A percentile compares a stretch with the other conserved stretches of the same genome.
These are phyloP conservation scores for Hoplostethus mediterraneus DNA, from an alignment of 2,797 vertebrate genomes.

Conservation along the genomic window DNA sequence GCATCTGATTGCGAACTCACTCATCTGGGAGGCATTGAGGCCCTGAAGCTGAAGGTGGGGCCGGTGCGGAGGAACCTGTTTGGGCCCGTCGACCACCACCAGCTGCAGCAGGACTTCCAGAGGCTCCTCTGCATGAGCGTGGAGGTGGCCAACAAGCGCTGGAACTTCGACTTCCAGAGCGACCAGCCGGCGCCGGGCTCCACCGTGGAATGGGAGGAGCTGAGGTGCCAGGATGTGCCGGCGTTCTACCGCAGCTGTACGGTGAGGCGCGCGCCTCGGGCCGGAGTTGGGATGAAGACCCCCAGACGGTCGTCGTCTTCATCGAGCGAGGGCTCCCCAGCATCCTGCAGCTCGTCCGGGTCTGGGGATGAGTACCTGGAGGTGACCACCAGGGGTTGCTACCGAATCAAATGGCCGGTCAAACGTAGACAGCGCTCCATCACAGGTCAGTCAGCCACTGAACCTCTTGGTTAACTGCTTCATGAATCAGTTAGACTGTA, in stretches of 20 bases:
- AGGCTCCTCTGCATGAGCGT: slow-evolving; percentile 71
- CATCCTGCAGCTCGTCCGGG: slow-evolving; percentile 54
- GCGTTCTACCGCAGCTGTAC: slow-evolving; percentile 82
- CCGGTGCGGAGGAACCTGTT: slow-evolving; percentile 81
- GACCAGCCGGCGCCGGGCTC: slow-evolving; percentile 66
- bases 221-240: slow-evolving; percentile 79
- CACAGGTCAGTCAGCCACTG: slow-evolving; percentile 75
- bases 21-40: slow-evolving; percentile 55
- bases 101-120: slow-evolving; percentile 85
- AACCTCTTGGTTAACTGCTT: background rate
- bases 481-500: background rate
- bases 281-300: background rate
- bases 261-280: slow-evolving; percentile 28
- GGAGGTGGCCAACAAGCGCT: slow-evolving; percentile 81
- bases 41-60: slow-evolving; percentile 53
- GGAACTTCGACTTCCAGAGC: slow-evolving; percentile 86
- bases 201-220: slow-evolving; percentile 83
- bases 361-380: slow-evolving; percentile 78
- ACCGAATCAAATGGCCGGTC: slow-evolving; percentile 49
- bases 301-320: slow-evolving; percentile 22
- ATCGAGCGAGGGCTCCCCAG: slow-evolving; percentile 26
- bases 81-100: slow-evolving; percentile 84
- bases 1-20: slow-evolving; percentile 47
- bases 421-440: slow-evolving; percentile 82
- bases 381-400: slow-evolving; percentile 69